Base-by-base conservation (phyloP, 2,797 vertebrate genomes). In the Micropoecilia bifurca region DNA sequence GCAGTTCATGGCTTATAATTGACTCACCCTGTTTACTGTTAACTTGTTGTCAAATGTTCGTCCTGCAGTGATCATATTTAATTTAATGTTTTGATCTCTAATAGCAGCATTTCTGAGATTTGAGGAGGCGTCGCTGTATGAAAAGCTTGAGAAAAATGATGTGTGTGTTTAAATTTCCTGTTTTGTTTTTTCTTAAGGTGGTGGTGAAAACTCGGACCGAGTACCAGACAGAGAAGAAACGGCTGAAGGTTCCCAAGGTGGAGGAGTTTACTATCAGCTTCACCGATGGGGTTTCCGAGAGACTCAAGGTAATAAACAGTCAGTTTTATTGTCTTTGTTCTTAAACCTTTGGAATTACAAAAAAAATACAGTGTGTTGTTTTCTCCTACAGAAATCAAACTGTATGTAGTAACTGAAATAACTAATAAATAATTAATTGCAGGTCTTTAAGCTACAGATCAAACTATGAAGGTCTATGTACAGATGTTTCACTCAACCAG, bases 201-300 rank as follows among this genome's bases (percentile, higher is more conserved):
- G 98, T 99, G 91, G 98, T 99, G 95, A 99, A 99, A 94, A 99
- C 98, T 89, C 96, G 97, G 86, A 98, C 97, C 61, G 98, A 99
- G 76, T 99, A 97, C 91, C 98, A 99, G 90, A 97, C 97, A 30
- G 98, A 99, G 91, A 98, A 99, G 96, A 99, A 99, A 95, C 98
- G 97, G 94, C 97, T 98, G 95, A 98, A 98, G 94, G 97, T 97
- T 84, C 98, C 98, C 39, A 99, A 99, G 95, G 98, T 99, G 87
- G 98, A 98, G 78, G 98, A 99, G 92, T 99, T 99, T 95, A 99
- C 98, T 95, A 98, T 99, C 95, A 99, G 97, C 96, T 96, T 99
- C 84, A 98, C 96, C 76, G 97, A 97, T 85, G 96, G 97, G 25
- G 96, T 98, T 79, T 97, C 96, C 77, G 97, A 97, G 95, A 96